Percentiles rank a stretch among this genome's conserved stretches.
Conservation (phyloP, 2,888 invertebrate genomes). For the Hydrotaea cyrtoneurina region DNA sequence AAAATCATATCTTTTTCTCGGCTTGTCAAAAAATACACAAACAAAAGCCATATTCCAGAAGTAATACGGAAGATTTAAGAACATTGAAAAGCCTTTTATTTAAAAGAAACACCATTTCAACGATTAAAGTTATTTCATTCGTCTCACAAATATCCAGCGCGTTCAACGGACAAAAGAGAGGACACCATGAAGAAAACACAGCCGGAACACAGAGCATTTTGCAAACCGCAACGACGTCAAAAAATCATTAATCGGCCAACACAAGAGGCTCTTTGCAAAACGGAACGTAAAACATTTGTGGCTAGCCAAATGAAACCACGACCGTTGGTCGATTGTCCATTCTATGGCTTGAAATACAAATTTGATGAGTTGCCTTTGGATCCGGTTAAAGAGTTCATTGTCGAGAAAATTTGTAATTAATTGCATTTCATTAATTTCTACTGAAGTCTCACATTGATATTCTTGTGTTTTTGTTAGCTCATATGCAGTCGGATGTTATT, state of each 20-base stretch:
- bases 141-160: not conserved
- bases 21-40: not conserved
- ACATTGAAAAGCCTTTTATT: too few relatives aligned
- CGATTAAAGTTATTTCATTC: too few relatives aligned
- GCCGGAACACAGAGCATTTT: slow-evolving; percentile 75
- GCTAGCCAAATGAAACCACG: slow-evolving; percentile 70
- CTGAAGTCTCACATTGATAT: not conserved
- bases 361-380: slow-evolving; percentile 80
- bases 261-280: slow-evolving; percentile 51
- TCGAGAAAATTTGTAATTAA: slow-evolving; percentile 76
- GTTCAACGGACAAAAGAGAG: not conserved
- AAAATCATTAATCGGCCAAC: slow-evolving; percentile 60
- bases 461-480: slow-evolving; percentile 70
- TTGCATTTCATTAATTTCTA: slow-evolving; percentile 1
- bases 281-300: slow-evolving; percentile 42
- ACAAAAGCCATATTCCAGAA: slow-evolving; percentile 39
- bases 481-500: slow-evolving; percentile 76
- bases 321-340: slow-evolving; percentile 77
- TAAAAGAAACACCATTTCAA: slow-evolving; percentile 28
- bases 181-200: slow-evolving; percentile 66
- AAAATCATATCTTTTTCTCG: not conserved
- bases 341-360: slow-evolving; percentile 76
- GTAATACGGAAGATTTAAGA: slow-evolving; percentile 51
- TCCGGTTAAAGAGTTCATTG: slow-evolving; percentile 76
- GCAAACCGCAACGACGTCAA: slow-evolving; percentile 69